These are phyloP conservation scores for Aphidius ervi DNA, from an alignment of 1,140 invertebrate species.

Conservation along the genomic window DNA sequence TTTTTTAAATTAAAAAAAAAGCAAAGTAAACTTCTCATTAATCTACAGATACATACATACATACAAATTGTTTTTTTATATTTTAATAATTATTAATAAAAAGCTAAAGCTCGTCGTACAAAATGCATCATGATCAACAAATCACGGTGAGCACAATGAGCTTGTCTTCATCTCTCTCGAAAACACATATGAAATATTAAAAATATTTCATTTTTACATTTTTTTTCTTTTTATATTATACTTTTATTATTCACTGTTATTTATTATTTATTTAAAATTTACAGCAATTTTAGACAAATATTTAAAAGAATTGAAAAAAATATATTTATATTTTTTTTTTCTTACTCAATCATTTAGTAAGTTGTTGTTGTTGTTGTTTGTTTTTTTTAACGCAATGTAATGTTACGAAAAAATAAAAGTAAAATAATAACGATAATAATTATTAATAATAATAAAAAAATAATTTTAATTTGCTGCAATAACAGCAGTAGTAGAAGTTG, in stretches of 20 bases:
- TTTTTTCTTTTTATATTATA: neutral
- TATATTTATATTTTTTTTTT: too few species aligned
- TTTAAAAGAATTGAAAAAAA: neutral
- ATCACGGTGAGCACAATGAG: constrained; percentile 10
- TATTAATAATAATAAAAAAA: neutral
- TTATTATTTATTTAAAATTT: too few species aligned
- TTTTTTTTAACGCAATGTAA: too few species aligned
- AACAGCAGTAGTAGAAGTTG: constrained; percentile 26
- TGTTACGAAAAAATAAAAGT: too few species aligned
- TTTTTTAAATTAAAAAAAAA: constrained; percentile 6
- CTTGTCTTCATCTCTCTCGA: constrained; percentile 15
- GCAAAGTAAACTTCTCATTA: constrained; percentile 4
- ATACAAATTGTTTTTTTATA: constrained; percentile 12
- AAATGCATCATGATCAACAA: constrained; percentile 24
- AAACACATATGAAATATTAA: constrained; percentile 7
- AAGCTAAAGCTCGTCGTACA: constrained; percentile 27
- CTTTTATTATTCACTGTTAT: constrained; percentile 5
- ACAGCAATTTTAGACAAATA: neutral
- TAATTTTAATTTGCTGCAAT: constrained; percentile 38
- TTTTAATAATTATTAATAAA: neutral
- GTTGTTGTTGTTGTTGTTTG: too few species aligned
- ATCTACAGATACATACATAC: constrained; percentile 27
- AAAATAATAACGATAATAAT: constrained; percentile 5
- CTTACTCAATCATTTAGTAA: too few species aligned
- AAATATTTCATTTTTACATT: neutral